Conservation (phyloP, 2,888 invertebrate species). For the Hedychridium roseum region DNA sequence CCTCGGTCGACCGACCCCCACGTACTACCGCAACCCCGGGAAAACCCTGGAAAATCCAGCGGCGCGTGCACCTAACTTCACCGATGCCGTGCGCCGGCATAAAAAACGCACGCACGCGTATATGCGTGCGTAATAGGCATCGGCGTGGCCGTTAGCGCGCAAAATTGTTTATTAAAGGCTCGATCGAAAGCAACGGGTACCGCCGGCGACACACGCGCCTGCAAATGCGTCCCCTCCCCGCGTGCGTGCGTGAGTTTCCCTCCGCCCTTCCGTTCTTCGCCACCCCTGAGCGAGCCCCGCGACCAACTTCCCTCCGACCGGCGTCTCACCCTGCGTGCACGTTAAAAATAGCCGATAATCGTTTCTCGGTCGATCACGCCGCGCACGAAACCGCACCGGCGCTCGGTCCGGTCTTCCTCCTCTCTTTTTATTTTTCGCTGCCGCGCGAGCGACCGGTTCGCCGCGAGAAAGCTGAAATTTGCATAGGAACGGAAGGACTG, state of each 20-base stretch:
- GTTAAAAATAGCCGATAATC: constrained; percentile 12
- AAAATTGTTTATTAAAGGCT: constrained; percentile 53
- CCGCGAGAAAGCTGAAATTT: constrained; percentile 11
- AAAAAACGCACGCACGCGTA: constrained; percentile 6
- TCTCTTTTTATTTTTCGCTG: constrained; percentile 6
- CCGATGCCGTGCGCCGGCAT: constrained; percentile 19
- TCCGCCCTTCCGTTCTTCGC: too few species aligned
- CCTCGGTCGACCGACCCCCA: constrained; percentile 34
- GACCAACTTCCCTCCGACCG: too few species aligned
- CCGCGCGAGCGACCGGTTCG: constrained; percentile 15
- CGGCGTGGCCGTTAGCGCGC: constrained; percentile 46
- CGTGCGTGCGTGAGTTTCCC: background rate
- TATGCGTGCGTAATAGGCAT: constrained; percentile 38
- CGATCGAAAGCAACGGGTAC: constrained; percentile 35
- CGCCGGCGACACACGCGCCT: constrained; percentile 2
- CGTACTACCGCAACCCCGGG: constrained; percentile 59
- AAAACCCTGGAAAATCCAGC: constrained; percentile 63
- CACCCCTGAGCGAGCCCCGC: too few species aligned
- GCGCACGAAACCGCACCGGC: constrained; percentile 2
- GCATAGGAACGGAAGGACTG: constrained; percentile 17
- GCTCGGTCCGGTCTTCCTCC: constrained; percentile 6
- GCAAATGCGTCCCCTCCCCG: background rate
- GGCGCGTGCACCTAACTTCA: constrained; percentile 49
- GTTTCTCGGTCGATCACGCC: constrained; percentile 12
- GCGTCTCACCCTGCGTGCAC: background rate